Evolutionary conservation across 2,888 invertebrate genomes (phyloP), one percentile per base, ranked within the genome.

Genomic region (Podotricha telesiphe): DNA sequence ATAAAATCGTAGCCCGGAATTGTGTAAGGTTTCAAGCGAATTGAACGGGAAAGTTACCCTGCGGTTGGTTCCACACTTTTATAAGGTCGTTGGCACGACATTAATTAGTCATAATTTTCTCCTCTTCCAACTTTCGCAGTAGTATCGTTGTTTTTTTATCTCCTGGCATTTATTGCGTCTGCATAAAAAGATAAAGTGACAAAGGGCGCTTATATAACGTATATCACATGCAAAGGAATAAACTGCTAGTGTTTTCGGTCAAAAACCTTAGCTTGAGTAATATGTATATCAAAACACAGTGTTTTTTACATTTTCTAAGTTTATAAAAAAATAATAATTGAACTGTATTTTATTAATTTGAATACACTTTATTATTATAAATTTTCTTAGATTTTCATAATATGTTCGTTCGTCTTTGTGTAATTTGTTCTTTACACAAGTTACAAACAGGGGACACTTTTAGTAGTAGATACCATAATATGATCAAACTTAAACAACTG

Each of bases 131-230:
- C 65, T 73, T 74, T 77, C 53, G 78, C 78, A 78, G 75, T 75
- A 71, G 65, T 67, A 67, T 71, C 76, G 70, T 80, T 79, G 75
- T 59, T 79, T 78, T 78, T 80, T 81, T 83, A 79, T 78, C 68
- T 73, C 53, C 73, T 75, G 74, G 73, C 75, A 73, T 56, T 71
- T 73, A 71, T 48, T 58, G 71, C 69, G 67, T 69, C 67, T 64
- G 70, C 50, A 58, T 66, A 76, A 76, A 77, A 74, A 77, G 77
- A 80, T 81, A 79, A 76, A 69, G 67, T 72, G 66, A 79, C 76
- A 80, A 80, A 77, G 78, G 69, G 71, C 68, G 74, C 73, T 81
- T 84, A 77, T 79, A 75, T 56, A 22, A 66, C 0, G 22, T 42
- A 42, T 58, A 17, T 59, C 22, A 6, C 15, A 0, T 22, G n/a